A percentile compares a stretch with the other conserved stretches of the same genome.
These are phyloP conservation scores for Clistopyga incitator DNA, from an alignment of 2,888 invertebrate species.

Conservation along the genomic window DNA sequence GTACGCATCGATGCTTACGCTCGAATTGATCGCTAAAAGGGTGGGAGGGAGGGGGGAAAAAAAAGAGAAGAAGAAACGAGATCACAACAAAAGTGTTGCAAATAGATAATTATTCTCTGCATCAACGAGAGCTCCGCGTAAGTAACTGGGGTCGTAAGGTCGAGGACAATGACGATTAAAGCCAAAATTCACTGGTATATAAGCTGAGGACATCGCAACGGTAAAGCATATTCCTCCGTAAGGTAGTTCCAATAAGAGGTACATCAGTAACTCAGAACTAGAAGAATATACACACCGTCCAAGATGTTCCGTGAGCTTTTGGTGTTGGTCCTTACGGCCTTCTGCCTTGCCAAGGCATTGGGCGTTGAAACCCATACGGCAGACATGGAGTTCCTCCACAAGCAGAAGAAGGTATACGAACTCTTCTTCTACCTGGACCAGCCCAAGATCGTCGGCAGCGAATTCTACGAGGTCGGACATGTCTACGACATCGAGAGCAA, in stretches of 20 bases:
- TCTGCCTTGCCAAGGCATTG: slow-evolving; percentile 73
- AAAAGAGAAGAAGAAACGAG: neutral
- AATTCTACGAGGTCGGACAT: slow-evolving; percentile 79
- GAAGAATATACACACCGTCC: slow-evolving; percentile 28
- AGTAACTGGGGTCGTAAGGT: slow-evolving; percentile 63
- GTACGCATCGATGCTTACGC: neutral
- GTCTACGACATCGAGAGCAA: slow-evolving; percentile 78
- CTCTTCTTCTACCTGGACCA: slow-evolving; percentile 80
- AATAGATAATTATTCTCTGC: slow-evolving; percentile 14
- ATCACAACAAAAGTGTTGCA: slow-evolving; percentile 22
- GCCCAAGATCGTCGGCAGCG: slow-evolving; percentile 75
- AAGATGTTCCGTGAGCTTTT: slow-evolving; percentile 76
- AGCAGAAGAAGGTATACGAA: slow-evolving; percentile 82
- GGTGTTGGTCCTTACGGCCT: slow-evolving; percentile 74
- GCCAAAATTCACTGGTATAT: slow-evolving; percentile 73
- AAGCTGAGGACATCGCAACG: slow-evolving; percentile 66
- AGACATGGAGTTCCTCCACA: slow-evolving; percentile 81
- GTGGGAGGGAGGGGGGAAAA: too few species aligned
- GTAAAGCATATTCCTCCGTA: slow-evolving; percentile 68
- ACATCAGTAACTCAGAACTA: slow-evolving; percentile 6
- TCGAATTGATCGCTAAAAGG: neutral
- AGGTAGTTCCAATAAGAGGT: slow-evolving; percentile 61
- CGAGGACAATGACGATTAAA: slow-evolving; percentile 72
- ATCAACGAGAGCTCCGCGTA: slow-evolving; percentile 29
- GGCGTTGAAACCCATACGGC: slow-evolving; percentile 74